A percentile compares a stretch with the other conserved stretches of the same genome.
phyloP scores from a whole-genome alignment of 2,797 vertebrate species.

The Potorous gilbertii region DNA sequence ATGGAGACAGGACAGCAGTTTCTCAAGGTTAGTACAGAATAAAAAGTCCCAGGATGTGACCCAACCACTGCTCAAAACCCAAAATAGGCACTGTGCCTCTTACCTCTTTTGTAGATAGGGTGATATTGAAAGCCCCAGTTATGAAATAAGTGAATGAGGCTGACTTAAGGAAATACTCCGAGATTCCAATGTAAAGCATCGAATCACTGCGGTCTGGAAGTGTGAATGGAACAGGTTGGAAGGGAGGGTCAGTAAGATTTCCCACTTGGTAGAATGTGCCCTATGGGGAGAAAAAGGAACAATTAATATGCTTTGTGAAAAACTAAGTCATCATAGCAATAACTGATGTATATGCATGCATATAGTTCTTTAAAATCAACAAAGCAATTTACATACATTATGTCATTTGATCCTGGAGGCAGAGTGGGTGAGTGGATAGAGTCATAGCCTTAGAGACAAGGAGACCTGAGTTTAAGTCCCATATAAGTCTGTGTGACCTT shows the following conservation, averaged over 20 bases:
- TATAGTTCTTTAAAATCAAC: neutral
- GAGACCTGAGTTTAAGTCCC: neutral
- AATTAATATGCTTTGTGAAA: neutral
- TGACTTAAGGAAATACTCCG: constrained; percentile 87
- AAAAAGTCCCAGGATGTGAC: neutral
- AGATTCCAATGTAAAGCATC: constrained; percentile 90
- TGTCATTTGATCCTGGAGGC: neutral
- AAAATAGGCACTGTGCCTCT: constrained; percentile 65
- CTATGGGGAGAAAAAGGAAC: constrained; percentile 64
- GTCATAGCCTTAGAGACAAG: neutral
- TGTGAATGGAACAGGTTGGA: constrained; percentile 83
- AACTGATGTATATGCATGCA: neutral
- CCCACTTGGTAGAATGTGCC: constrained; percentile 77
- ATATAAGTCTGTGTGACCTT: neutral
- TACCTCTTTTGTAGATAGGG: constrained; percentile 87
- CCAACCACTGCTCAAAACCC: neutral
- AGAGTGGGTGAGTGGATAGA: neutral
- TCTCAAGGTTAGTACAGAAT: neutral
- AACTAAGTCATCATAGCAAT: neutral
- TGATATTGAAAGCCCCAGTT: constrained; percentile 85
- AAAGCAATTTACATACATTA: neutral
- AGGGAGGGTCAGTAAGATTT: constrained; percentile 82
- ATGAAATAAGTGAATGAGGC: constrained; percentile 89
- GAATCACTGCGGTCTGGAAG: constrained; percentile 82
- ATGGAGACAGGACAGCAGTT: neutral